Base-by-base conservation (phyloP, 2,888 invertebrate genomes). In the Cacoxenus indagator region DNA sequence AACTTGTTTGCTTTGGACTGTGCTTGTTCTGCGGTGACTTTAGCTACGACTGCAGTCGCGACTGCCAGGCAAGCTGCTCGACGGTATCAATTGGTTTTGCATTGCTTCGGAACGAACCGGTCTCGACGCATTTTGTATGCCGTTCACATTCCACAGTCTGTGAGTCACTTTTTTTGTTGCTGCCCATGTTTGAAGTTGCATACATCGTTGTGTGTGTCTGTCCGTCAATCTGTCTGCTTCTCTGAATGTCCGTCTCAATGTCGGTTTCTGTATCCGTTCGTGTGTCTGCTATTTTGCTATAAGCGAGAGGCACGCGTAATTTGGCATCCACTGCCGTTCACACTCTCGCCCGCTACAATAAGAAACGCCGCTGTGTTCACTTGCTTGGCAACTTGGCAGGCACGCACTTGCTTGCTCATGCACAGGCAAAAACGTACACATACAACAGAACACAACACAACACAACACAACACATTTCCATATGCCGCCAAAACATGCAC, bases 101-200 rank as follows among this genome's bases (percentile, higher is more conserved):
- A 24, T 61, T 61, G 61, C 61, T 24, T 43, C 43, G 43, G 61
- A 62, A n/a, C n/a, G n/a, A n/a, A 62, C 61, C 45, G 61, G 61
- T 62, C 61, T n/a, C 61, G 45, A 62, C 61, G 75, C 80, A 79
- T 80, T 80, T 51, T 80, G 78, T 80, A 81, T 83, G 82, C 80
- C 82, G 79, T 81, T 80, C 80, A 83, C 80, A 80, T 80, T 80
- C 80, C 83, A 72, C 67, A 67, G 69, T 68, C 73, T 73, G 82
- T 80, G 80, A 83, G 80, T 80, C 80, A 80, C 26, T 62, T 62
- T 62, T 61, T 29, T 57, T 17, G 45, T 14, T 17, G 45, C 43
- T 45, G 45, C 61, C 61, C 61, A 62, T 59, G 59, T 59, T n/a
- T 31, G 59, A 31, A 19, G n/a, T 59, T 62, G 43, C 61, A 62